Evolutionary conservation across 2,113 vertebrate species (phyloP), one percentile per base, ranked within the genome.

Genomic region (Pitta sordida): DNA sequence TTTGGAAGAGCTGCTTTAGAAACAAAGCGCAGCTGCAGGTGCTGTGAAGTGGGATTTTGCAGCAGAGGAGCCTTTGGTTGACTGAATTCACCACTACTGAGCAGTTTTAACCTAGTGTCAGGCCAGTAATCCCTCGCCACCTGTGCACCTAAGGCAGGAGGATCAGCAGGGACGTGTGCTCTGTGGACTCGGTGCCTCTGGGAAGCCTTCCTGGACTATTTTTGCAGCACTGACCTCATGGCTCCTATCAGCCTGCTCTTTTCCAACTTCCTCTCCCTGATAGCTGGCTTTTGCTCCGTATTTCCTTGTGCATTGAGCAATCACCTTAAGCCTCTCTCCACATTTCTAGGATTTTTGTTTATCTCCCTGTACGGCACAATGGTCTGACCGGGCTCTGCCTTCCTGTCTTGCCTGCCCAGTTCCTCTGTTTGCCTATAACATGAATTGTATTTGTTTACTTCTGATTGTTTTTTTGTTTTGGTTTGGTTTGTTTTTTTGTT

Each of bases 291-390:
- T 93, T 96, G 87, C 91, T 84, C 94, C 12, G 1, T 78, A 75
- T 93, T 96, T 96, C 96, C 95, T 94, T 3, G 2, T 4, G 3
- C 4, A 0, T 71, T 95, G 86, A 91, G 86, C 83, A 91, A 95
- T 76, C 93, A 97, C 95, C 96, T 92, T 86, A 88, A 95, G 88
- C 67, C 63, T 90, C 78, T 85, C 74, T 86, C 70, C 62, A 52
- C 94, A 91, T 94, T 93, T 94, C 85, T 94, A 88, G 84, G 92
- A 93, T 95, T 93, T 76, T 95, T 91, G 82, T 88, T 96, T 95
- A 81, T 86, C 79, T 83, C 71, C 55, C 20, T 1, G 13, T 1
- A 0, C 1, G 13, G 56, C 0, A 0, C 10, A 11, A 15, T 67
- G 76, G 55, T 94, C 83, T 83, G 95, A 58, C 1, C 1, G 13